Evolutionary conservation across 2,797 vertebrate genomes (phyloP), one percentile per base, ranked within the genome.

Genomic region (Tadarida brasiliensis): DNA sequence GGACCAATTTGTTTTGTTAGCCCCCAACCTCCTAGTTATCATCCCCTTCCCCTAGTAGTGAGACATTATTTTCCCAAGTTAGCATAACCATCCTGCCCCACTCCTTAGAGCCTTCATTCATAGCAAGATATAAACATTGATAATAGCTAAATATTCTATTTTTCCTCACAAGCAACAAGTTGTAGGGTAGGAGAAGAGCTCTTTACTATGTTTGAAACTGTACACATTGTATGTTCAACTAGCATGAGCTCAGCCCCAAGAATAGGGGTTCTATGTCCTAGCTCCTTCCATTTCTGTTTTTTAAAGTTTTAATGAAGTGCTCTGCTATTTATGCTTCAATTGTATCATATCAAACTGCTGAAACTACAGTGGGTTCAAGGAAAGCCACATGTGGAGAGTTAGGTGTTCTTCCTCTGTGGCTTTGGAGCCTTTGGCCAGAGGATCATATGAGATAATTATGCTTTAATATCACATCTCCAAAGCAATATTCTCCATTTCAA

Each of bases 401-500:
- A 73, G 47, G 39, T 11, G 4, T 82, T 94, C 82, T 86, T 77
- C 47, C 59, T 82, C 65, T 82, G 78, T 94, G 91, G n/a, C 33
- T 95, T 78, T 80, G 54, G 87, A 95, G 39, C 5, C 68, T 87
- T 91, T 89, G 28, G 26, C 54, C 65, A 95, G 89, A 85, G 87
- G 49, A 44, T 47, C 82, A 73, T 39, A 88, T 67, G 65, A 94
- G 80, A 95, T 81, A 96, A 96, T 54, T 94, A 47, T 93, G 4
- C 74, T 87, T 98, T 94, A 89, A 73, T 4, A 65, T 35, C 35
- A 94, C 9, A 44, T 96, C 91, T 98, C 95, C 96, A 97, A 96
- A 95, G 96, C 26, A 4, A 95, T 88, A 94, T 49, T 80, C 93
- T 94, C 82, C 94, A 9, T 65, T 97, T 95, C 87, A 92, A 33